Evolutionary conservation across 1,140 invertebrate species (phyloP), one percentile per base, ranked within the genome.

Genomic region (Acromyrmex echinatior): DNA sequence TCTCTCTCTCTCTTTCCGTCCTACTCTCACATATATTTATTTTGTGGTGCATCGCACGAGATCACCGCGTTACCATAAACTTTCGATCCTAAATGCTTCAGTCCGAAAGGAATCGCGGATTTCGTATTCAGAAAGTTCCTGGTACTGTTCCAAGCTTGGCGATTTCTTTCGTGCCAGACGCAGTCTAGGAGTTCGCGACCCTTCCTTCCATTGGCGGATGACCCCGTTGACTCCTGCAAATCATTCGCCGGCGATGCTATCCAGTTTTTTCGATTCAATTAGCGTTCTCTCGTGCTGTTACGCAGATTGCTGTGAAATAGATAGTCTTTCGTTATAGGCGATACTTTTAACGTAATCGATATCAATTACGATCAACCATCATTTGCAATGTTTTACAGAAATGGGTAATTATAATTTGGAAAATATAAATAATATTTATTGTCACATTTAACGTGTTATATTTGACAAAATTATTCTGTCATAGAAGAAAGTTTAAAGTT

Each of bases 181-280:
- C 90, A 80, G 87, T 89, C 86, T 81, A 87, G 70, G 89, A 91
- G 85, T 91, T 91, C 85, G 90, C 90, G 90, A 91, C 84, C 87
- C 71, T 86, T 88, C 14, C 56, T 49, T 79, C 76, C 77, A 31
- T 78, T 68, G 68, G 86, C 58, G 45, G 82, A 86, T 77, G 90
- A 88, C 89, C 89, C 51, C 76, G 53, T 71, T 76, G 86, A 87
- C 86, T 87, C 58, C 81, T 71, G 71, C 60, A 84, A 85, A 88
- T 91, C 81, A 84, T 66, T 21, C 78, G 49, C 49, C 86, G 60
- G 18, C 39, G n/a, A 62, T 51, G 70, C 25, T n/a, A 21, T 25
- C 16, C 35, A 53, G 39, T 45, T 73, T 56, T 49, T 51, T 31
- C 28, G 39, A 84, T 84, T 76, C 56, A 74, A 84, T 76, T 74